phyloP scores from a whole-genome alignment of 2,888 invertebrate genomes.

The Xestia c-nigrum region DNA sequence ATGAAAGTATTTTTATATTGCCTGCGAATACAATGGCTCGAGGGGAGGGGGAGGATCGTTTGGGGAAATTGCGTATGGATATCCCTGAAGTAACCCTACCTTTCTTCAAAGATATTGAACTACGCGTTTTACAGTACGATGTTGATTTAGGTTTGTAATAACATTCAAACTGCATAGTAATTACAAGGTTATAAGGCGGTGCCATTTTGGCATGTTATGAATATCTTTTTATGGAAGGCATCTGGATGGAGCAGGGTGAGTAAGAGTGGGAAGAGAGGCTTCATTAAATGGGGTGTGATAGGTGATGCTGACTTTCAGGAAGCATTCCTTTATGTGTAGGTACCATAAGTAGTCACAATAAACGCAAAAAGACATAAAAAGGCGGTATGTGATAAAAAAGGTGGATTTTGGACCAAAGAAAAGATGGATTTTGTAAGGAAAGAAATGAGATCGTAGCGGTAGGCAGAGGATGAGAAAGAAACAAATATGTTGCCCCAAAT shows the following conservation, averaged over 20 bases:
- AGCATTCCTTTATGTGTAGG: not conserved
- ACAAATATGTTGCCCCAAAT: not conserved
- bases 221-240: not conserved
- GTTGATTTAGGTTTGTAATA: slow-evolving; percentile 25
- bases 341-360: not conserved
- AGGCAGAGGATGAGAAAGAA: not conserved
- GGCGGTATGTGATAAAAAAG: no score
- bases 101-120: slow-evolving; percentile 36
- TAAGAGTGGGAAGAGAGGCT: not conserved
- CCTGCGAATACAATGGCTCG: slow-evolving; percentile 36
- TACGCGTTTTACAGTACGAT: slow-evolving; percentile 9
- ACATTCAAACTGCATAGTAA: not conserved
- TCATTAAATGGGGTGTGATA: not conserved
- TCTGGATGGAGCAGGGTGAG: not conserved
- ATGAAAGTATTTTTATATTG: slow-evolving; percentile 62
- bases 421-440: not conserved
- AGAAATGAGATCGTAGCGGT: no score
- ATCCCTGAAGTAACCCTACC: not conserved
- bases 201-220: not conserved
- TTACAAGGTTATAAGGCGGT: not conserved
- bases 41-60: not conserved
- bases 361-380: not conserved
- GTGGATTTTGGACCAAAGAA: no score
- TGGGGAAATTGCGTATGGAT: slow-evolving; percentile 19
- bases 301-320: not conserved